Evolutionary conservation across 2,797 vertebrate species (phyloP), one percentile per base, ranked within the genome.

Genomic region (Sebastes dallii): DNA sequence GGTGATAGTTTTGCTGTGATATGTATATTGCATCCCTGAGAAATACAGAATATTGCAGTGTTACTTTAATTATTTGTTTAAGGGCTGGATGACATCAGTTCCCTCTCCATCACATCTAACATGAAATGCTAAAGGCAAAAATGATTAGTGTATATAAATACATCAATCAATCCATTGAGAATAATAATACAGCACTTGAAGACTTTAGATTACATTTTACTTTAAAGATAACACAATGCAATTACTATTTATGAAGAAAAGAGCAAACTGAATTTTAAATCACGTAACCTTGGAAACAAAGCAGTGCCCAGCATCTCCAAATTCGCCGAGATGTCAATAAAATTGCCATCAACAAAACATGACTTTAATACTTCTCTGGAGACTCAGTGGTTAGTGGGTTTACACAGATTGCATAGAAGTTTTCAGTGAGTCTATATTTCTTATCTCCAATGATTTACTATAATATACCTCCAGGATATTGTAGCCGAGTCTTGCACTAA

Each of bases 221-320:
- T 42, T 42, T 42, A 46, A 76, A 72, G 25, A 66, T 64, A 78
- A 36, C 24, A 42, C 27, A 56, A 27, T 32, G 66, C 29, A 68
- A 77, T 73, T 76, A 69, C 54, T n/a, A 36, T 66, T 54, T 42
- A 71, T 16, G 34, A 75, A 80, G 25, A 50, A 60, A 71, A 77
- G 56, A 59, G 13, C 16, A 66, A 76, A 59, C 8, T 20, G 13
- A 70, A 14, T 75, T 46, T 74, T 29, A 46, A 13, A 59, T 58
- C 50, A 65, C 14, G 78, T 82, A 82, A 54, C 79, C 87, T 61
- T 86, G 81, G 81, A 87, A 88, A 84, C 84, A 80, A 80, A 81
- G 78, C 69, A 67, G 46, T 72, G 59, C 27, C 52, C 12, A 1
- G 62, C 36, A 74, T 58, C 58, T 75, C 32, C 18, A 50, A 75